phyloP scores from a whole-genome alignment of 2,888 invertebrate genomes.

The Mesorhabditis sp. region DNA sequence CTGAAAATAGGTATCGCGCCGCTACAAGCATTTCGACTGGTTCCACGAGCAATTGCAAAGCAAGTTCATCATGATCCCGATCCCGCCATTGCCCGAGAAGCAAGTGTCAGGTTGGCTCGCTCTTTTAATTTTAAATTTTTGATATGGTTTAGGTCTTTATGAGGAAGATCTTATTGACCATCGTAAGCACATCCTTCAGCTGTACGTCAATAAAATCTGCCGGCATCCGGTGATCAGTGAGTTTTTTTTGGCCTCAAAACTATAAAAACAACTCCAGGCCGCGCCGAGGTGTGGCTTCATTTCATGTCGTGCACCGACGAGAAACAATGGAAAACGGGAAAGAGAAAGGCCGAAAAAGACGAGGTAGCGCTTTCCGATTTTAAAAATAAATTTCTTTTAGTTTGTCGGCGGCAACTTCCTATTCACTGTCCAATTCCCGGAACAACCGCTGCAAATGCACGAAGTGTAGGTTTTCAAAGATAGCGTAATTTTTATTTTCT shows the following conservation, averaged over 20 bases:
- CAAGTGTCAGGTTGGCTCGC: constrained; percentile 74
- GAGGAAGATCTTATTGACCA: constrained; percentile 95
- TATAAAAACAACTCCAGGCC: not conserved
- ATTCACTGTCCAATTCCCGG: constrained; percentile 79
- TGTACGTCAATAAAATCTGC: constrained; percentile 93
- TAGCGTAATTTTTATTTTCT: constrained; percentile 23
- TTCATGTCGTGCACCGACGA: constrained; percentile 95
- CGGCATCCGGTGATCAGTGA: constrained; percentile 88
- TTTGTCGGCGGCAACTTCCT: constrained; percentile 85
- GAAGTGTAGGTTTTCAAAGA: constrained; percentile 61
- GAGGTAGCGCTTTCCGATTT: not conserved
- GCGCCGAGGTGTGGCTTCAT: constrained; percentile 83
- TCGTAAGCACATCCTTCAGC: constrained; percentile 84
- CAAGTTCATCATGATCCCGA: constrained; percentile 88
- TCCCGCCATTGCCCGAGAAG: constrained; percentile 95
- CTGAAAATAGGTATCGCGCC: constrained; percentile 69
- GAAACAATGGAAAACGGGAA: constrained; percentile 93
- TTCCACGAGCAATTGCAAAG: constrained; percentile 85
- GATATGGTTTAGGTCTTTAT: constrained; percentile 72
- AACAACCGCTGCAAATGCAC: constrained; percentile 68
- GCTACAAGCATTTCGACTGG: constrained; percentile 99
- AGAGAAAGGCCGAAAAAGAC: constrained; percentile 81
- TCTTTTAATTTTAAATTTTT: constrained; percentile 2
- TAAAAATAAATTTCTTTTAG: constrained; percentile 67
- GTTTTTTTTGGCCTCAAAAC: constrained; percentile 10